A percentile compares a stretch with the other conserved stretches of the same genome.
phyloP scores from a whole-genome alignment of 2,888 invertebrate species.

The Pollenia labialis region DNA sequence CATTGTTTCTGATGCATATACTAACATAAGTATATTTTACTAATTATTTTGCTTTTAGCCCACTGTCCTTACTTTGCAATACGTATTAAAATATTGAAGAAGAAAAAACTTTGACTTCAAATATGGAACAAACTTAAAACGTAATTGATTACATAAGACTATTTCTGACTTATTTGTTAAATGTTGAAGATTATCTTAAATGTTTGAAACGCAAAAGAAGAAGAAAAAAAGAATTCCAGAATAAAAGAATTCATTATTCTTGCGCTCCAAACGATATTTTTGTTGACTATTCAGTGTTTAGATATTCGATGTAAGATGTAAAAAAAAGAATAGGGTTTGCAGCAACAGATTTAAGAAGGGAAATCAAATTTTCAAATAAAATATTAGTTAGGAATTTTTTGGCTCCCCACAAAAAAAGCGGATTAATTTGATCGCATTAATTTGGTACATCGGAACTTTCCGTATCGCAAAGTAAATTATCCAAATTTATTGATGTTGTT shows the following conservation, averaged over 20 bases:
- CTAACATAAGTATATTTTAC: too few species aligned
- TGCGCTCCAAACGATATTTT: constrained; percentile 55
- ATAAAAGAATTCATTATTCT: constrained; percentile 69
- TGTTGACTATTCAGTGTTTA: constrained; percentile 42
- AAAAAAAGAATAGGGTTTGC: constrained; percentile 28
- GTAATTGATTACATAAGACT: constrained; percentile 40
- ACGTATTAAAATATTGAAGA: not conserved
- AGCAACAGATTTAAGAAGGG: not conserved
- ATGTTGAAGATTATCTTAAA: constrained; percentile 62
- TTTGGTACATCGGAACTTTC: too few species aligned
- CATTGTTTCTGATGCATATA: too few species aligned
- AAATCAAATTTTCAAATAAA: not conserved
- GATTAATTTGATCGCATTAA: too few species aligned
- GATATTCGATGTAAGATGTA: constrained; percentile 32
- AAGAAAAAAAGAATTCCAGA: constrained; percentile 10
- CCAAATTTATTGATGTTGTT: too few species aligned
- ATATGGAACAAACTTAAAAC: constrained; percentile 34
- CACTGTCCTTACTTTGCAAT: not conserved
- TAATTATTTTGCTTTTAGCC: not conserved
- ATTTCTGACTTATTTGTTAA: constrained; percentile 46
- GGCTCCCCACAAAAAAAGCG: too few species aligned
- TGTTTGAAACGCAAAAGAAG: constrained; percentile 17
- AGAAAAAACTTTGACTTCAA: constrained; percentile 9
- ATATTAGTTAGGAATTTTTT: not conserved
- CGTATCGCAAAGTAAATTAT: too few species aligned